Evolutionary conservation across 2,797 vertebrate genomes (phyloP).

Genomic region (Trachops cirrhosus): DNA sequence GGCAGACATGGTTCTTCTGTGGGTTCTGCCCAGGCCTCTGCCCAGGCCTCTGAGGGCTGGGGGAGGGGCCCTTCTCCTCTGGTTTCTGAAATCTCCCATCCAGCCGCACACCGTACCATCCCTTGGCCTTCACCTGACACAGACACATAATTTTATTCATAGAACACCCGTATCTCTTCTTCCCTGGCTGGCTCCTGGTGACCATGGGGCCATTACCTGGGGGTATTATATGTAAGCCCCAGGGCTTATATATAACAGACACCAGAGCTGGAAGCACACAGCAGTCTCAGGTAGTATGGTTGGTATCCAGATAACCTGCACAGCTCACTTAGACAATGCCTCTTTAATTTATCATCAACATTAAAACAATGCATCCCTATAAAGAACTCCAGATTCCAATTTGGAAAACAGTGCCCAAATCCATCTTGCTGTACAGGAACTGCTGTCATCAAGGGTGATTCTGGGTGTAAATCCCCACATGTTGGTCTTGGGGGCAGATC

Average conservation of each 20-base stretch:
- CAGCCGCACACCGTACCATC: not conserved
- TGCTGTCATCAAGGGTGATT: not conserved
- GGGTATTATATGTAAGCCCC: not conserved
- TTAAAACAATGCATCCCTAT: conserved; percentile 17
- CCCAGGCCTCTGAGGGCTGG: not conserved
- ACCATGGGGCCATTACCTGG: not conserved
- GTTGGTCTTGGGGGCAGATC: not conserved
- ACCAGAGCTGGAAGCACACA: too few relatives aligned
- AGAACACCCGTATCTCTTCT: not conserved
- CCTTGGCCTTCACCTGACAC: not conserved
- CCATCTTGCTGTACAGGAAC: not conserved
- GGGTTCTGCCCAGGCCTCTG: not conserved
- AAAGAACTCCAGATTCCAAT: not conserved
- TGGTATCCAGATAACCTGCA: not conserved
- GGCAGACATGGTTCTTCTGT: not conserved
- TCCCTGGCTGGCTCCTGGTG: not conserved
- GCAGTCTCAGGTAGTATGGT: not conserved
- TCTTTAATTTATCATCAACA: conserved; percentile 18
- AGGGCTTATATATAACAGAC: not conserved
- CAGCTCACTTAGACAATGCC: not conserved
- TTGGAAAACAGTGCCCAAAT: not conserved
- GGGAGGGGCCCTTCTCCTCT: not conserved
- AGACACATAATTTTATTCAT: not conserved
- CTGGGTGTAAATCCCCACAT: not conserved
- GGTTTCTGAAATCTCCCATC: not conserved